Evolutionary conservation across 1,140 invertebrate genomes (phyloP).

Genomic region (Zaprionus nigranus): DNA sequence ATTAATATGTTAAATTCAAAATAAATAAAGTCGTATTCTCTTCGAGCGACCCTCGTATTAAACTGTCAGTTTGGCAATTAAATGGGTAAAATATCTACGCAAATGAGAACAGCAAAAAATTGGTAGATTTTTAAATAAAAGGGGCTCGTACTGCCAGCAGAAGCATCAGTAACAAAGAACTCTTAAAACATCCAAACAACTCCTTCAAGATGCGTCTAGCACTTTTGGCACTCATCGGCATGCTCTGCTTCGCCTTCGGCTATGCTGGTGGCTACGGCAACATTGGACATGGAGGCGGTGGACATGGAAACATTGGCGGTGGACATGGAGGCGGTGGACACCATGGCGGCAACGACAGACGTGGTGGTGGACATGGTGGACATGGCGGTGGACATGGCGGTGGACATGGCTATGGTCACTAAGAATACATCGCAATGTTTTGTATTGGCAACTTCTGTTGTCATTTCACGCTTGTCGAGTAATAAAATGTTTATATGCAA

Average conservation of each 20-base stretch:
- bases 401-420: neutral
- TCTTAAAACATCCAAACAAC: constrained; percentile 2
- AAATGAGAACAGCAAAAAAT: neutral
- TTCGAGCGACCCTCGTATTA: constrained; percentile 3
- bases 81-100: constrained; percentile 3
- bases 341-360: too few relatives aligned
- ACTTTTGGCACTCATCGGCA: constrained; percentile 35
- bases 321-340: neutral
- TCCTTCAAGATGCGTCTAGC: constrained; percentile 41
- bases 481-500: neutral
- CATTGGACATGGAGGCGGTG: neutral
- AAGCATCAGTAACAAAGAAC: constrained; percentile 22
- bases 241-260: constrained; percentile 34
- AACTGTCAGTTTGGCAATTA: constrained; percentile 3
- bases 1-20: neutral
- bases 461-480: neutral
- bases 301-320: neutral
- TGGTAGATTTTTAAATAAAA: constrained; percentile 26
- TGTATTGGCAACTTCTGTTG: too few relatives aligned
- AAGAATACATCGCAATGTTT: neutral
- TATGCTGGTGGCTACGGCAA: constrained; percentile 4
- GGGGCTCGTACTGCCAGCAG: neutral
- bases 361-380: neutral
- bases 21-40: neutral
- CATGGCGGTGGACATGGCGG: neutral